These are phyloP conservation scores for Agrotis exclamationis DNA, from an alignment of 2,888 invertebrate genomes.

Conservation along the genomic window DNA sequence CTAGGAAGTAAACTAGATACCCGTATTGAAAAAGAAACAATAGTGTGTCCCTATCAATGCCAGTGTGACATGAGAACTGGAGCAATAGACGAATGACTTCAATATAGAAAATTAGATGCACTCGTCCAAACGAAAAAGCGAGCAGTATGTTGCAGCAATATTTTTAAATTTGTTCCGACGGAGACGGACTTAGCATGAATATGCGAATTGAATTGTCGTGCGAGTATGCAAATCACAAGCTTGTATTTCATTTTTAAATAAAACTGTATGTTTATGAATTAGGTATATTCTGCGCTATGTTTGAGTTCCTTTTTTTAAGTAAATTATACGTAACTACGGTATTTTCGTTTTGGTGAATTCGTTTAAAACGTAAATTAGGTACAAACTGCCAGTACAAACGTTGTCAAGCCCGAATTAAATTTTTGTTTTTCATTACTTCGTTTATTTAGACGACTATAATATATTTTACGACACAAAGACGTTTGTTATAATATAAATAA, in stretches of 20 bases:
- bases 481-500: background rate
- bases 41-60: background rate
- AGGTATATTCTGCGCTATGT: conserved; percentile 15
- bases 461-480: conserved; percentile 2
- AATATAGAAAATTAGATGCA: conserved; percentile 77
- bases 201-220: conserved; percentile 64
- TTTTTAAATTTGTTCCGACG: conserved; percentile 72
- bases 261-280: conserved; percentile 53
- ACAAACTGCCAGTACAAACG: background rate
- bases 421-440: background rate
- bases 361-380: background rate
- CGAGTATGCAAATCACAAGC: conserved; percentile 58
- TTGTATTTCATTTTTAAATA: conserved; percentile 56
- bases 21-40: background rate
- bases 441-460: background rate
- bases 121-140: conserved; percentile 49
- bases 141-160: conserved; percentile 63
- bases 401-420: background rate
- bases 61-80: conserved; percentile 7
- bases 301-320: conserved; percentile 15
- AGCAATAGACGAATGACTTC: conserved; percentile 72
- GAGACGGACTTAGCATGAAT: conserved; percentile 68
- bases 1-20: background rate
- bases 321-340: conserved; percentile 17
- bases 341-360: conserved; percentile 8